Evolutionary conservation across 2,113 vertebrate genomes (phyloP).

Genomic region (Trachemys scripta): DNA sequence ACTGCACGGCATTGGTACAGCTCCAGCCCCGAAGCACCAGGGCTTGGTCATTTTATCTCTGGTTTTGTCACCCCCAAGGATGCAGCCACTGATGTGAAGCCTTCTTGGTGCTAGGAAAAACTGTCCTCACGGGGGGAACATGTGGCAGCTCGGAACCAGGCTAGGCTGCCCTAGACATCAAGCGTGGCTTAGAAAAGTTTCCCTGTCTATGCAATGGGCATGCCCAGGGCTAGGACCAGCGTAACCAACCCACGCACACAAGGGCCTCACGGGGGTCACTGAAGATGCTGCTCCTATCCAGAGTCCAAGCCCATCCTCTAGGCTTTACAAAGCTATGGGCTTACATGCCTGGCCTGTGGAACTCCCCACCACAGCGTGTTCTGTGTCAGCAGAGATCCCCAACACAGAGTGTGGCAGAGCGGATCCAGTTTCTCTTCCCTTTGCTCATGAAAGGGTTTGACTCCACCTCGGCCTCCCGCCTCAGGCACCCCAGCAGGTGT

Average conservation of each 20-base stretch:
- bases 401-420: neutral
- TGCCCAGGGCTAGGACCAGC: neutral
- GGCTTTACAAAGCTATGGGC: neutral
- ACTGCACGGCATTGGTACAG: neutral
- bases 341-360: neutral
- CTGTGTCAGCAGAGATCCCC: neutral
- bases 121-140: fast-evolving
- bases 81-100: neutral
- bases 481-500: neutral
- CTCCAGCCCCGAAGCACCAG: neutral
- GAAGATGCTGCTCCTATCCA: neutral
- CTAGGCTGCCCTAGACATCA: neutral
- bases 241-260: neutral
- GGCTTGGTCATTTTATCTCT: neutral
- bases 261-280: neutral
- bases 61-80: neutral
- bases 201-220: neutral
- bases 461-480: neutral
- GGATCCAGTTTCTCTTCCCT: neutral
- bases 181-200: neutral
- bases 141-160: neutral
- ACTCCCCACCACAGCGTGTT: neutral
- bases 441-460: neutral
- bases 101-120: neutral
- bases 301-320: neutral